Evolutionary conservation across 2,113 vertebrate species (phyloP).

Genomic region (Oxyura jamaicensis): DNA sequence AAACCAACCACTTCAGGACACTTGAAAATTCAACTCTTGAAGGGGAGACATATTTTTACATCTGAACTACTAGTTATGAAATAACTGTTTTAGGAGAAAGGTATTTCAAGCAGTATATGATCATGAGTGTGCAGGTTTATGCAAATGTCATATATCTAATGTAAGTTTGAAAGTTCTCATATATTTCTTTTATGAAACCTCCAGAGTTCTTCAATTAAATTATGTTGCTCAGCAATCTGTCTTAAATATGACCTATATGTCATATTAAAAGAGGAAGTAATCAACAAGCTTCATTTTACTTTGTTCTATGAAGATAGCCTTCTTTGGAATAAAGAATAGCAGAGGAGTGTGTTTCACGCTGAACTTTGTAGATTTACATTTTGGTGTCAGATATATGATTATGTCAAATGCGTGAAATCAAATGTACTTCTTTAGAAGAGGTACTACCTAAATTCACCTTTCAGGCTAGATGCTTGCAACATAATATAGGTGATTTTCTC

Average conservation of each 20-base stretch:
- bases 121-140: background rate
- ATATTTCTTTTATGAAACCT: background rate
- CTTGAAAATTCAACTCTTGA: background rate
- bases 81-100: background rate
- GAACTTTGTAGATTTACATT: background rate
- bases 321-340: background rate
- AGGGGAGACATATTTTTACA: background rate
- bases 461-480: background rate
- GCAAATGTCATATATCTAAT: background rate
- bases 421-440: background rate
- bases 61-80: background rate
- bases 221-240: constrained; percentile 1
- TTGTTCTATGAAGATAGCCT: background rate
- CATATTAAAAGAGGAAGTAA: background rate
- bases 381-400: background rate
- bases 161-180: background rate
- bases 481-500: background rate
- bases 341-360: background rate
- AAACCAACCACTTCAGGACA: background rate
- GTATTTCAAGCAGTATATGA: background rate
- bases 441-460: background rate
- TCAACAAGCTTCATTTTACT: background rate
- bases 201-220: background rate
- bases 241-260: background rate
- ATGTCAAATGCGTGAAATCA: background rate